A percentile compares a stretch with the other conserved stretches of the same genome.
These are phyloP conservation scores for Dorcus parallelipipedus DNA, from an alignment of 2,888 invertebrate genomes.

Conservation along the genomic window DNA sequence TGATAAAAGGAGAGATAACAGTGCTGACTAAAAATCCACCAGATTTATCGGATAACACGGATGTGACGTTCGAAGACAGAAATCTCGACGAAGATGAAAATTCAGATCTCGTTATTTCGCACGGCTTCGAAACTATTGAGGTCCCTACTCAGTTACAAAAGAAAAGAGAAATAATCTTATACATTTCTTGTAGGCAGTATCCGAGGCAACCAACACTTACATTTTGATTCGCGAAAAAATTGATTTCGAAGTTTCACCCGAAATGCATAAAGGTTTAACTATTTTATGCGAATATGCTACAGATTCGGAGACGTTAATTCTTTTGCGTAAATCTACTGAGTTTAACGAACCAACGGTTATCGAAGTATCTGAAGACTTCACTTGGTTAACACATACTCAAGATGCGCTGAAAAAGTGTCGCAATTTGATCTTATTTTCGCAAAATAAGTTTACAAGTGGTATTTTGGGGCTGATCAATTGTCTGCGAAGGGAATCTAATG, in stretches of 20 bases:
- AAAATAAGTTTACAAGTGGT: conserved; percentile 72
- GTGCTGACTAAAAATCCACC: conserved; percentile 55
- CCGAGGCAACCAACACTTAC: conserved; percentile 5
- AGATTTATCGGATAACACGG: conserved; percentile 51
- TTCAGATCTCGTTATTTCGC: conserved; percentile 27
- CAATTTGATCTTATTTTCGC: conserved; percentile 58
- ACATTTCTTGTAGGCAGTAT: conserved; percentile 8
- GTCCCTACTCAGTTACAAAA: conserved; percentile 31
- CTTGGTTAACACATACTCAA: conserved; percentile 5
- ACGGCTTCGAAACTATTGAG: too few relatives aligned
- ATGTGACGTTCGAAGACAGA: conserved; percentile 61
- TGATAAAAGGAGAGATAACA: conserved; percentile 64
- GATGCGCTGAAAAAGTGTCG: conserved; percentile 29
- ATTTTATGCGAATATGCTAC: not conserved
- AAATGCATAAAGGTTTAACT: not conserved
- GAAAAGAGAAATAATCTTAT: conserved; percentile 45
- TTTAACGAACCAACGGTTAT: not conserved
- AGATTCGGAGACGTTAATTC: conserved; percentile 11
- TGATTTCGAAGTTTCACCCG: conserved; percentile 3
- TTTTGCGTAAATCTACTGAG: not conserved
- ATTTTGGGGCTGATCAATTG: conserved; percentile 85
- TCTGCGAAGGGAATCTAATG: conserved; percentile 68
- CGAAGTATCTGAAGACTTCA: not conserved
- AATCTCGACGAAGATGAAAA: conserved; percentile 33
- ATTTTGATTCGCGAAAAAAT: conserved; percentile 11